phyloP scores from a whole-genome alignment of 2,888 invertebrate species.

The Electrophaes corylata region DNA sequence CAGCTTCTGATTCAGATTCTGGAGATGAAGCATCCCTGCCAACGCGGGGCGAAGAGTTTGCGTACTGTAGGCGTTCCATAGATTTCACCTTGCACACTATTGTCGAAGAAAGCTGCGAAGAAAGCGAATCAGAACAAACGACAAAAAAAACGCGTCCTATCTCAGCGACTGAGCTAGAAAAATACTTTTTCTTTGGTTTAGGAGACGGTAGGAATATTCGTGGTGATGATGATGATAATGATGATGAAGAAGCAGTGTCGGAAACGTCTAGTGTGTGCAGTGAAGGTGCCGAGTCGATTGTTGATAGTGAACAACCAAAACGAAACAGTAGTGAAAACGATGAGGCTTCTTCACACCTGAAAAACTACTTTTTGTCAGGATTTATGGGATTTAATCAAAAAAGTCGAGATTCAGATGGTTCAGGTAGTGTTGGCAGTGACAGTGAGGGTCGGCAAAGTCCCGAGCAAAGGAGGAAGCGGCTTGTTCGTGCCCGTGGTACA shows the following conservation, averaged over 20 bases:
- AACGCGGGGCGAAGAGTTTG: slow-evolving; percentile 91
- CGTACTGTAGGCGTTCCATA: slow-evolving; percentile 92
- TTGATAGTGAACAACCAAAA: slow-evolving; percentile 85
- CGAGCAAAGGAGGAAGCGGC: slow-evolving; percentile 91
- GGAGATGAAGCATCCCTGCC: slow-evolving; percentile 87
- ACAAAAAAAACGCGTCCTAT: slow-evolving; percentile 86
- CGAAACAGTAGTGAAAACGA: slow-evolving; percentile 84
- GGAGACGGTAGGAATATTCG: slow-evolving; percentile 87
- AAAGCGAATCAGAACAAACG: slow-evolving; percentile 91
- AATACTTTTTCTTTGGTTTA: slow-evolving; percentile 94
- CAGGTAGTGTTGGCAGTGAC: slow-evolving; percentile 95
- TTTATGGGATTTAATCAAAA: slow-evolving; percentile 93
- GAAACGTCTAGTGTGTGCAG: slow-evolving; percentile 95
- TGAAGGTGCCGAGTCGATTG: slow-evolving; percentile 90
- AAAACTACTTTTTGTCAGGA: slow-evolving; percentile 94
- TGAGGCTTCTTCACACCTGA: slow-evolving; percentile 91
- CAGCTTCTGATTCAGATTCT: slow-evolving; percentile 87
- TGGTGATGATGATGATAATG: slow-evolving; percentile 86
- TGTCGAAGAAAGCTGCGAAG: slow-evolving; percentile 97
- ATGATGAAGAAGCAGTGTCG: slow-evolving; percentile 88
- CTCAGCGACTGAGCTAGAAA: slow-evolving; percentile 93
- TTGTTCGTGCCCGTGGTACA: slow-evolving; percentile 92
- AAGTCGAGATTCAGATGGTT: slow-evolving; percentile 91
- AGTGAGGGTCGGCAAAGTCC: slow-evolving; percentile 95
- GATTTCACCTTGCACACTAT: slow-evolving; percentile 97